A percentile compares a stretch with the other conserved stretches of the same genome.
Conservation (phyloP, 2,113 vertebrate genomes). For the Notothenia rossii region DNA sequence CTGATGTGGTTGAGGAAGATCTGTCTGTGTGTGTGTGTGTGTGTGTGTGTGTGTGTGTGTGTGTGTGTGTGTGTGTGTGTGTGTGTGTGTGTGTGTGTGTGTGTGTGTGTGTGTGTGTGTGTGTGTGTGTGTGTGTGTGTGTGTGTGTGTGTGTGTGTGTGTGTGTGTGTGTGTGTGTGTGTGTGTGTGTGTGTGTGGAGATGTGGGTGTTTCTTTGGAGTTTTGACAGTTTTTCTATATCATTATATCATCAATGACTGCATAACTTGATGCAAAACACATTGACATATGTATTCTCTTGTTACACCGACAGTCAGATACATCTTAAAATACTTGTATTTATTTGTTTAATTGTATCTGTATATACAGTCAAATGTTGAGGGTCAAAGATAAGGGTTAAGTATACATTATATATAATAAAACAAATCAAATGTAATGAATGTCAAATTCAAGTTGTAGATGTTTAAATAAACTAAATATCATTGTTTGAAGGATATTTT, state of each 20-base stretch:
- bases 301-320: neutral
- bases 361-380: neutral
- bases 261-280: neutral
- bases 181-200: too few species aligned
- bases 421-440: neutral
- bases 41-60: neutral
- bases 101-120: neutral
- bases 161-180: too few species aligned
- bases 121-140: too few species aligned
- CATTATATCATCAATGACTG: neutral
- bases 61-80: neutral
- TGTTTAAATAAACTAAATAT: neutral
- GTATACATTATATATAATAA: neutral
- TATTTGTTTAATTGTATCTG: neutral
- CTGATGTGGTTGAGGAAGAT: slow-evolving; percentile 14
- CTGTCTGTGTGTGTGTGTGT: slow-evolving; percentile 7
- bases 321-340: neutral
- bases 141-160: too few species aligned
- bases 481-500: neutral
- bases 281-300: neutral
- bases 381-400: neutral
- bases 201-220: neutral
- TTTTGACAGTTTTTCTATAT: neutral
- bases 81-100: neutral
- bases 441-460: neutral